phyloP scores from a whole-genome alignment of 2,113 vertebrate genomes.

The Numenius arquata region DNA sequence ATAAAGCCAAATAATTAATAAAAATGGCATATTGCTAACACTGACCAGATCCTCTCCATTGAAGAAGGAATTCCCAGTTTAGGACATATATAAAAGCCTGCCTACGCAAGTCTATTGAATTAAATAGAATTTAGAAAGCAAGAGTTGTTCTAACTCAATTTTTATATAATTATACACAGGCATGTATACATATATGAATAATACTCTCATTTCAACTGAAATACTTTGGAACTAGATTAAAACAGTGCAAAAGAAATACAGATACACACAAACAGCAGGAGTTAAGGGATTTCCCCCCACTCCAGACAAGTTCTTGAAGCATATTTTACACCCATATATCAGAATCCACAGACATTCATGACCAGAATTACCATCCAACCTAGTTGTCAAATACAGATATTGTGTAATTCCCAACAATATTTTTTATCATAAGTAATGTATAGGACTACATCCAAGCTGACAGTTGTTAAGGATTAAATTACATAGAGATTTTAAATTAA shows the following conservation, averaged over 20 bases:
- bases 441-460: not conserved
- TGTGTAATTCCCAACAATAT: not conserved
- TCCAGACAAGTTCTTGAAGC: not conserved
- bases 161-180: not conserved
- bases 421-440: not conserved
- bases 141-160: not conserved
- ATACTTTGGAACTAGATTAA: not conserved
- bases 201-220: not conserved
- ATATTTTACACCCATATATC: not conserved
- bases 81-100: not conserved
- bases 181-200: not conserved
- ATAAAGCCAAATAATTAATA: not conserved
- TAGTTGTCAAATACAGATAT: not conserved
- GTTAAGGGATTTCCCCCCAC: not conserved
- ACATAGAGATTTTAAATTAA: not conserved
- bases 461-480: not conserved
- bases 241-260: not conserved
- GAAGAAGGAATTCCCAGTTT: not conserved
- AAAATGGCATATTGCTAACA: not conserved
- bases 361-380: not conserved
- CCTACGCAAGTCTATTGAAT: not conserved
- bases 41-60: not conserved
- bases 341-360: not conserved
- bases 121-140: not conserved
- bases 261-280: not conserved